Evolutionary conservation across 2,113 vertebrate species (phyloP).

Genomic region (Nyctibius bracteatus): DNA sequence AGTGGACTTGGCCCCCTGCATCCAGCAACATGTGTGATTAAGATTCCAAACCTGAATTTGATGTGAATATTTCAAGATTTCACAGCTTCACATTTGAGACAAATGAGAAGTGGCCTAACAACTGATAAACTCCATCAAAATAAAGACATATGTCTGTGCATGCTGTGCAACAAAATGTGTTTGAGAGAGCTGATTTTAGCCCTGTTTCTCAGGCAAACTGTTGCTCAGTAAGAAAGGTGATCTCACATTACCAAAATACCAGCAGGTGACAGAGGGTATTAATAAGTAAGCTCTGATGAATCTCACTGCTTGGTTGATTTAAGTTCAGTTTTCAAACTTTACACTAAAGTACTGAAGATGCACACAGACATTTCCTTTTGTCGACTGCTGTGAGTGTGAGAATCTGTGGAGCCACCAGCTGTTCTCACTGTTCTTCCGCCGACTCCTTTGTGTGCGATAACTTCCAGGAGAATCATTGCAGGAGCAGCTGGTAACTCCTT

Average conservation of each 20-base stretch:
- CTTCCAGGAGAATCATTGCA: background rate
- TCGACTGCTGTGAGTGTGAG: background rate
- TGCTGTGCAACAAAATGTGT: background rate
- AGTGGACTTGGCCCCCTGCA: background rate
- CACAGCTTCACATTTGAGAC: background rate
- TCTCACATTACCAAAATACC: background rate
- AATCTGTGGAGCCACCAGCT: background rate
- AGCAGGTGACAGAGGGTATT: background rate
- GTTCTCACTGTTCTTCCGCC: background rate
- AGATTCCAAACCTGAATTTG: background rate
- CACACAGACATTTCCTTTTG: background rate
- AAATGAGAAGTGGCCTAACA: background rate
- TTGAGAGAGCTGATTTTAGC: background rate
- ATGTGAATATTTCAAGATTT: background rate
- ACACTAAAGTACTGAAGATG: background rate
- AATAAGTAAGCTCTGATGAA: background rate
- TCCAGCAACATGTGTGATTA: background rate
- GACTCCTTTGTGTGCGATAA: background rate
- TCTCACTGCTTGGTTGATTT: background rate
- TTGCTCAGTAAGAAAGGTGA: background rate
- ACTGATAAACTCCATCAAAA: background rate
- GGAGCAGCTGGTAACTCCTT: conserved; percentile 14
- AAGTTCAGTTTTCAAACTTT: background rate
- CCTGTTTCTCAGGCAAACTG: background rate
- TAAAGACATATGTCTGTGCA: background rate